phyloP scores from a whole-genome alignment of 2,888 invertebrate species.

The Orthonychiurus folsomi region DNA sequence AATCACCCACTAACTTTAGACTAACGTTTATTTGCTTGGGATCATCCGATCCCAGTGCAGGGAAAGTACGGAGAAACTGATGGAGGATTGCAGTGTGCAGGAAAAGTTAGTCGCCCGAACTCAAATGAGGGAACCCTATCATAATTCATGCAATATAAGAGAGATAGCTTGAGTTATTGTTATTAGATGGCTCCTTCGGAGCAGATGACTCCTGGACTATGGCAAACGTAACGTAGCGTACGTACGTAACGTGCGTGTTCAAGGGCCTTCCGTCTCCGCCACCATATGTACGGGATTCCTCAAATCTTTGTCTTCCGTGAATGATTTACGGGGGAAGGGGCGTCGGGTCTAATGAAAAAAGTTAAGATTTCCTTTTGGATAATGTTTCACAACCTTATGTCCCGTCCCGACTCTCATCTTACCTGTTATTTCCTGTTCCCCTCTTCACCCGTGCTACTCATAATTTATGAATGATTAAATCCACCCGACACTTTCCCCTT shows the following conservation, averaged over 20 bases:
- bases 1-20: no score
- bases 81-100: no score
- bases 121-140: no score
- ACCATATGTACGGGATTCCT: slow-evolving; percentile 5
- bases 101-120: no score
- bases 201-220: no score
- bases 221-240: no score
- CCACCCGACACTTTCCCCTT: background rate
- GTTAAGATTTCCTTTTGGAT: background rate
- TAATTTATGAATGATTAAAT: background rate
- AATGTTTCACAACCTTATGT: background rate
- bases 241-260: no score
- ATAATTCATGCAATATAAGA: background rate
- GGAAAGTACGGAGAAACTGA: no score
- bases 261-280: no score
- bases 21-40: no score
- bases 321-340: slow-evolving; percentile 9
- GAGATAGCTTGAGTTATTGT: slow-evolving; percentile 11
- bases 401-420: background rate
- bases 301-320: slow-evolving; percentile 11
- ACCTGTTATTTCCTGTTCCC: background rate
- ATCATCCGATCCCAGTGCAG: no score
- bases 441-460: background rate
- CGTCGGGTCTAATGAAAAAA: slow-evolving; percentile 7
- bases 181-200: slow-evolving; percentile 11